Percentiles rank a stretch among this genome's conserved stretches.
Evolutionary conservation across 2,797 vertebrate species (phyloP).

Genomic region (Takifugu ocellatus): DNA sequence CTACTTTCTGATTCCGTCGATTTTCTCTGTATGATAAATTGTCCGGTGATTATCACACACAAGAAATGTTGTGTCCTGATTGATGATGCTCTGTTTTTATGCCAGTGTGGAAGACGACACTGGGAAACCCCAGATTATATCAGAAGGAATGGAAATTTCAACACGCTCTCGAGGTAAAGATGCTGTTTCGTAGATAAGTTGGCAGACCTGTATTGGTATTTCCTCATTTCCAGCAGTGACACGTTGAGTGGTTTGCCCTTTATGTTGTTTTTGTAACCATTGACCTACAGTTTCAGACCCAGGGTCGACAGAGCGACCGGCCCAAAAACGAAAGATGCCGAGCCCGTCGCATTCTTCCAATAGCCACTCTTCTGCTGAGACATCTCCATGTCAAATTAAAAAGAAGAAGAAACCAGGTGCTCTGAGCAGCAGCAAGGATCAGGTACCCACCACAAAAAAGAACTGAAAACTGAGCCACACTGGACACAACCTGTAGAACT

Average conservation of each 20-base stretch:
- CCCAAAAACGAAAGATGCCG: constrained; percentile 90
- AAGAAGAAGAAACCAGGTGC: constrained; percentile 99
- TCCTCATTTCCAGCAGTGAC: too few species aligned
- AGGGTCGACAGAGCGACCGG: constrained; percentile 83
- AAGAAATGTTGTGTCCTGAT: neutral
- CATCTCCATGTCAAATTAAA: constrained; percentile 88
- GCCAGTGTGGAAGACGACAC: constrained; percentile 89
- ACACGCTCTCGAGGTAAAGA: constrained; percentile 95
- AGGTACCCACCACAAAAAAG: constrained; percentile 74
- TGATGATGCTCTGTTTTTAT: constrained; percentile 42
- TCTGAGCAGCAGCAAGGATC: constrained; percentile 91
- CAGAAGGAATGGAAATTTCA: constrained; percentile 95
- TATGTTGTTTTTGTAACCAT: constrained; percentile 15
- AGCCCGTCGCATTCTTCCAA: constrained; percentile 96
- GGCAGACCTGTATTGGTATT: neutral
- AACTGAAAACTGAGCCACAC: neutral
- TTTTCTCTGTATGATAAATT: neutral
- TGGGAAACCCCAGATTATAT: constrained; percentile 83
- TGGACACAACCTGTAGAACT: neutral
- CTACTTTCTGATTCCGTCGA: too few species aligned
- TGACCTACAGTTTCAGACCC: constrained; percentile 76
- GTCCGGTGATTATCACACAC: neutral
- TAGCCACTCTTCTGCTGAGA: constrained; percentile 91
- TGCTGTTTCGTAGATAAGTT: constrained; percentile 9
- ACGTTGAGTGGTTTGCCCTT: neutral